These are phyloP conservation scores for Melanophora roralis DNA, from an alignment of 2,888 invertebrate species.

Conservation along the genomic window DNA sequence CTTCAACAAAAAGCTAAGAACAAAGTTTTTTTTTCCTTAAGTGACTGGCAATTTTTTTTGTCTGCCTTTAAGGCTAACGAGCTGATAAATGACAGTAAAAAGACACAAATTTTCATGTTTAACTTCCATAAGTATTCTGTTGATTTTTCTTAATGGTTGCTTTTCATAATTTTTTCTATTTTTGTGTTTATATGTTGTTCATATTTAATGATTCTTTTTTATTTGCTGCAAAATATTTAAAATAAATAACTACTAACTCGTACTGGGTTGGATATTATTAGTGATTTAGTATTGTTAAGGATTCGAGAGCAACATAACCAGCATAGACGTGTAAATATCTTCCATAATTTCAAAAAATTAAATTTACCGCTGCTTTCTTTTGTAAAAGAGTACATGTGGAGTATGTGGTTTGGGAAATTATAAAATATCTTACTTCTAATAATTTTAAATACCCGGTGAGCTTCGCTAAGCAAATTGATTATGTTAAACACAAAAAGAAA, in stretches of 20 bases:
- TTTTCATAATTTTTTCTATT: conserved; percentile 1
- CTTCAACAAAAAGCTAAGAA: no score
- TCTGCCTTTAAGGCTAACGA: conserved; percentile 61
- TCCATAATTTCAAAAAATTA: no score
- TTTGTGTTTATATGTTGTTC: background rate
- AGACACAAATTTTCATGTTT: conserved; percentile 60
- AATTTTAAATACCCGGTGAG: no score
- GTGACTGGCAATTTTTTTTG: conserved; percentile 49
- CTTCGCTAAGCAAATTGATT: no score
- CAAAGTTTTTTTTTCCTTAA: conserved; percentile 31
- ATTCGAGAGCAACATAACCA: background rate
- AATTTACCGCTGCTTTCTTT: no score
- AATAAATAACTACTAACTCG: conserved; percentile 55
- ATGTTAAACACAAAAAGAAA: no score
- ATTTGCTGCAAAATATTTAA: conserved; percentile 43
- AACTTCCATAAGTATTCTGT: conserved; percentile 60
- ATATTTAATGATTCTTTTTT: conserved; percentile 58
- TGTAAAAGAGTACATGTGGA: no score
- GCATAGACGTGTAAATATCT: background rate
- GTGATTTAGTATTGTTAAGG: conserved; percentile 24
- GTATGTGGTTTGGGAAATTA: no score
- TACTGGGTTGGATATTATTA: conserved; percentile 16
- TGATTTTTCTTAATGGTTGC: conserved; percentile 50
- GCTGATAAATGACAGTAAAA: conserved; percentile 62
- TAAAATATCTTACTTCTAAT: no score